Conservation (phyloP, 2,113 vertebrate species). For the Triplophysa dalaica region DNA sequence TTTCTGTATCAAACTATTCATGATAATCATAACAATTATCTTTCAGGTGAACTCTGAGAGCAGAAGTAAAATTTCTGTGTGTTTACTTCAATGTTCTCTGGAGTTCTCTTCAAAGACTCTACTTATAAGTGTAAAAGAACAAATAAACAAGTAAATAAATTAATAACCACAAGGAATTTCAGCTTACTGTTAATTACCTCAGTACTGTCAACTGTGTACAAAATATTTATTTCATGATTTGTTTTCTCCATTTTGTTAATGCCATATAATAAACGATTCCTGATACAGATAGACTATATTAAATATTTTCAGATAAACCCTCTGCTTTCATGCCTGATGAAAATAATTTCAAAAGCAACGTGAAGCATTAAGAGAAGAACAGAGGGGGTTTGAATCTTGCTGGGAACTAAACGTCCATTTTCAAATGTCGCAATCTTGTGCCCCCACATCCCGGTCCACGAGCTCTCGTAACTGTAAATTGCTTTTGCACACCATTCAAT, state of each 20-base stretch:
- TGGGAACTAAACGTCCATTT: constrained; percentile 30
- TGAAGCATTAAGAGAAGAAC: constrained; percentile 23
- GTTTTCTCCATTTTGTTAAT: background rate
- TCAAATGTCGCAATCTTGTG: constrained; percentile 47
- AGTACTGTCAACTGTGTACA: background rate
- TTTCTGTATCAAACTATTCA: background rate
- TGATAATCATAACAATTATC: background rate
- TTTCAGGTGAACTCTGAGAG: background rate
- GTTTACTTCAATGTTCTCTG: background rate
- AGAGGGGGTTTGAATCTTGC: constrained; percentile 21
- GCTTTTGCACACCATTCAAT: constrained; percentile 33
- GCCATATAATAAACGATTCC: background rate
- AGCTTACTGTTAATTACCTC: background rate
- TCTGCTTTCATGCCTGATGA: background rate
- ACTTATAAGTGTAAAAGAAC: background rate
- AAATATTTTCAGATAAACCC: background rate
- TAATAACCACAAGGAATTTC: background rate
- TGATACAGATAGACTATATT: background rate
- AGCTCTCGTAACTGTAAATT: constrained; percentile 48
- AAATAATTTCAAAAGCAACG: constrained; percentile 38
- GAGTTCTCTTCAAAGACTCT: background rate
- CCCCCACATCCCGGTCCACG: constrained; percentile 7
- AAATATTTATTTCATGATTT: too few species aligned
- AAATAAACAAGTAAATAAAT: background rate
- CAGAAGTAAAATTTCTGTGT: background rate